A percentile compares a stretch with the other conserved stretches of the same genome.
Evolutionary conservation across 2,797 vertebrate species (phyloP).

Genomic region (Hylomyscus alleni): DNA sequence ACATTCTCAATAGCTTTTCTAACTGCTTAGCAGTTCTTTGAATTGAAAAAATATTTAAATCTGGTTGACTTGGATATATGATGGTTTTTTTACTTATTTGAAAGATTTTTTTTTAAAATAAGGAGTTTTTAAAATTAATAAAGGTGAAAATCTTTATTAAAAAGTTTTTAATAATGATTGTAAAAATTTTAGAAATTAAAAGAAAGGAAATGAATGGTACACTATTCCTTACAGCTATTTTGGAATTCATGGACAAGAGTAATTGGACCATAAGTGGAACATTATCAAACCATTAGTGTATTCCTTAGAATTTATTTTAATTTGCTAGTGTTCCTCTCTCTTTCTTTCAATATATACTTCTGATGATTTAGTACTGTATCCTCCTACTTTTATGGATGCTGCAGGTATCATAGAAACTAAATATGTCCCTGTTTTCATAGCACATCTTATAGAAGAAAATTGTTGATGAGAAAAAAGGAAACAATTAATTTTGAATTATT

Average conservation of each 20-base stretch:
- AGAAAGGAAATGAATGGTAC: not conserved
- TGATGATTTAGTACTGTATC: not conserved
- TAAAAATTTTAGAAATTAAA: not conserved
- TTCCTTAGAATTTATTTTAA: conserved; percentile 12
- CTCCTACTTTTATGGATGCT: not conserved
- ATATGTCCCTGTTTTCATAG: not conserved
- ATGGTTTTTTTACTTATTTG: not conserved
- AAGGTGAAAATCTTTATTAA: not conserved
- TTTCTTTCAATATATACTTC: not conserved
- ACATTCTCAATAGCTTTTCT: not conserved
- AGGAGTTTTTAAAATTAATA: not conserved
- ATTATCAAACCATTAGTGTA: not conserved
- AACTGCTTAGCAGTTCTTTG: no score
- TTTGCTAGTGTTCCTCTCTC: not conserved
- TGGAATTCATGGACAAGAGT: not conserved
- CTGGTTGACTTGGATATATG: not conserved
- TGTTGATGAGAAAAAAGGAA: not conserved
- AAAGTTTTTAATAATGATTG: not conserved
- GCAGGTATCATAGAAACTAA: not conserved
- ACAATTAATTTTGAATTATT: not conserved
- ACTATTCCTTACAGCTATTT: not conserved
- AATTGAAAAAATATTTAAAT: not conserved
- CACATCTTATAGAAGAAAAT: not conserved
- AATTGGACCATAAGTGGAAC: not conserved
- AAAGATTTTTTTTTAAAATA: not conserved